Evolutionary conservation across 2,797 vertebrate species (phyloP), one percentile per base, ranked within the genome.

Genomic region (Synanceia verrucosa): DNA sequence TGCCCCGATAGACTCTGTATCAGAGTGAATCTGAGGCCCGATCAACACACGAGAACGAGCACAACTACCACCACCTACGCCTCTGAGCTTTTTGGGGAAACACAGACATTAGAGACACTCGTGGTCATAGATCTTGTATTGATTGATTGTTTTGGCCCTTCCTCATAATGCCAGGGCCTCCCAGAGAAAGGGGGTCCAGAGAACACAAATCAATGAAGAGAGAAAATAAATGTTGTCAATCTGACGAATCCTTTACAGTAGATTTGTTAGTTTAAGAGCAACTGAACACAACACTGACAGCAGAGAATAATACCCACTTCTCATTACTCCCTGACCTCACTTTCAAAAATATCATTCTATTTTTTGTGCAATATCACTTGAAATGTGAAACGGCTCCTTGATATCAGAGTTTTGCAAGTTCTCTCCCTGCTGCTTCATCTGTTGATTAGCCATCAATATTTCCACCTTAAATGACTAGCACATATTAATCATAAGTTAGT

Each of bases 21-120:
- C 67, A 73, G 56, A 78, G 52, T 18, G 47, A 24, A 70, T 76
- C 69, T 66, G 44, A 77, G 51, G 62, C 46, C 43, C 2, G 8
- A 50, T 74, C 60, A 67, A 58, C 41, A 31, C 59, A 57, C 33
- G 13, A 72, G 7, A 71, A 18, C 55, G 36, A 2, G 10, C 44
- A 66, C 9, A 82, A 33, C 43, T 43, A 65, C 13, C 44, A 66
- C 64, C 62, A 71, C 67, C 76, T 72, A 69, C 65, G 55, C 9
- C 23, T 59, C 19, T 44, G 46, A 63, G 56, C 7, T 36, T 65
- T 76, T 33, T 50, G 44, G 64, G 62, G 39, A 58, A 70, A 67
- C 18, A 53, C 9, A 47, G 24, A 31, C 34, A 52, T 9, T 36
- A 18, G 41, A 61, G 16, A 18, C 33, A 46, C n/a, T 50, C 23